Percentiles rank a stretch among this genome's conserved stretches.
phyloP scores from a whole-genome alignment of 2,797 vertebrate species.

The Cryptoblepharus egeriae region DNA sequence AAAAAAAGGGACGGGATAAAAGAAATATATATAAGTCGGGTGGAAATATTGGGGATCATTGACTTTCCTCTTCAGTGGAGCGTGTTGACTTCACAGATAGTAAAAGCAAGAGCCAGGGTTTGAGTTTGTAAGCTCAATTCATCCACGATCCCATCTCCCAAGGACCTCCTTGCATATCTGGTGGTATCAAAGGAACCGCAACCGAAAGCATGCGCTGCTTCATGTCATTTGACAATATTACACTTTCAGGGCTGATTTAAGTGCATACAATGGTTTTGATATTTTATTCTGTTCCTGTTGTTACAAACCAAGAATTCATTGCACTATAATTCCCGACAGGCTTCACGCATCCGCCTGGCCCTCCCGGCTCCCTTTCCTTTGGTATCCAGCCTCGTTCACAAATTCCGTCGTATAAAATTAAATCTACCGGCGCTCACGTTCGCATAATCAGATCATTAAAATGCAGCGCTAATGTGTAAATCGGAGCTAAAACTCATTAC shows the following conservation, averaged over 20 bases:
- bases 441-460: slow-evolving; percentile 79
- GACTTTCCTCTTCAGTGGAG: slow-evolving; percentile 44
- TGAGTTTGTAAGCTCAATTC: slow-evolving; percentile 1
- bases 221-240: slow-evolving; percentile 60
- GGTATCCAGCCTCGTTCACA: slow-evolving; percentile 54
- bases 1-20: slow-evolving; percentile 57
- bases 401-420: slow-evolving; percentile 65
- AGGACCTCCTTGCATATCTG: slow-evolving; percentile 43
- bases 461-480: slow-evolving; percentile 79
- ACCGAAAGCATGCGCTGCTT: slow-evolving; percentile 49
- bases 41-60: slow-evolving; percentile 60
- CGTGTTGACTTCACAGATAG: slow-evolving; percentile 57
- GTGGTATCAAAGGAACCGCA: slow-evolving; percentile 48
- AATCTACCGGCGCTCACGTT: slow-evolving; percentile 70
- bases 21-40: slow-evolving; percentile 48
- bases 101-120: slow-evolving; percentile 31
- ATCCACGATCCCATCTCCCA: slow-evolving; percentile 57
- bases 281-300: slow-evolving; percentile 71
- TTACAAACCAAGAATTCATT: slow-evolving; percentile 72
- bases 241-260: slow-evolving; percentile 56
- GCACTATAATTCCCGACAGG: slow-evolving; percentile 63
- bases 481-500: slow-evolving; percentile 70
- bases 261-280: slow-evolving; percentile 54
- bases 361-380: slow-evolving; percentile 1
- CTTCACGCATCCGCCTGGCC: slow-evolving; percentile 58